Percentiles rank a stretch among this genome's conserved stretches.
Evolutionary conservation across 2,888 invertebrate genomes (phyloP).

Genomic region (Nephrotoma appendiculata): DNA sequence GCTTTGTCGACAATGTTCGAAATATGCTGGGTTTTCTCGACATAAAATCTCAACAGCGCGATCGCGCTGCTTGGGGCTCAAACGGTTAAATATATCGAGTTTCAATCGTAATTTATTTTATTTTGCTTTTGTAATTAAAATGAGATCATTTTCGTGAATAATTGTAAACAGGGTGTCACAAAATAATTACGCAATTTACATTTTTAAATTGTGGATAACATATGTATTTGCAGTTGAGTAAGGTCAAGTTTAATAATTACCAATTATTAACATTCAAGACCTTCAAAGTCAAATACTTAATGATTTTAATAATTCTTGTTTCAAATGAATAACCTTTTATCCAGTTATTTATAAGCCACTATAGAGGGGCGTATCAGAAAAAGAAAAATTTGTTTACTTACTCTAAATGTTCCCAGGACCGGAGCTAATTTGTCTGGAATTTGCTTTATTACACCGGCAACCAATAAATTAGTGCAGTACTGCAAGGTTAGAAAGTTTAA

Average conservation of each 20-base stretch:
- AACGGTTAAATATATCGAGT: neutral
- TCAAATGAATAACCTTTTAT: neutral
- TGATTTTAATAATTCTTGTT: neutral
- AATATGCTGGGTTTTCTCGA: no score
- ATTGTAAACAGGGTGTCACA: neutral
- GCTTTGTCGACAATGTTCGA: no score
- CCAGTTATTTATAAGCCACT: neutral
- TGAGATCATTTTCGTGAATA: neutral
- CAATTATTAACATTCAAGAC: neutral
- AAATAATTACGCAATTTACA: neutral
- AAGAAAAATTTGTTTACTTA: conserved; percentile 22
- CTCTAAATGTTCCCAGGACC: conserved; percentile 54
- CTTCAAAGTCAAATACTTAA: neutral
- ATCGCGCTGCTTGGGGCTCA: no score
- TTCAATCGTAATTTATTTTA: neutral
- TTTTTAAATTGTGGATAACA: neutral
- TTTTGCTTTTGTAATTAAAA: neutral
- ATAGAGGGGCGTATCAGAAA: neutral
- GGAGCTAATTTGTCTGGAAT: conserved; percentile 60
- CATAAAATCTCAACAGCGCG: no score
- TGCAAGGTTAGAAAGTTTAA: conserved; percentile 62
- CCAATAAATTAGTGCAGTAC: conserved; percentile 75
- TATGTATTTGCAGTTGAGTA: neutral
- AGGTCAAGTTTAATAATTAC: neutral
- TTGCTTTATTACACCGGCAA: conserved; percentile 72